Percentiles rank a stretch among this genome's conserved stretches.
Conservation (phyloP, 2,888 invertebrate species). For the Leptopilina myrica region DNA sequence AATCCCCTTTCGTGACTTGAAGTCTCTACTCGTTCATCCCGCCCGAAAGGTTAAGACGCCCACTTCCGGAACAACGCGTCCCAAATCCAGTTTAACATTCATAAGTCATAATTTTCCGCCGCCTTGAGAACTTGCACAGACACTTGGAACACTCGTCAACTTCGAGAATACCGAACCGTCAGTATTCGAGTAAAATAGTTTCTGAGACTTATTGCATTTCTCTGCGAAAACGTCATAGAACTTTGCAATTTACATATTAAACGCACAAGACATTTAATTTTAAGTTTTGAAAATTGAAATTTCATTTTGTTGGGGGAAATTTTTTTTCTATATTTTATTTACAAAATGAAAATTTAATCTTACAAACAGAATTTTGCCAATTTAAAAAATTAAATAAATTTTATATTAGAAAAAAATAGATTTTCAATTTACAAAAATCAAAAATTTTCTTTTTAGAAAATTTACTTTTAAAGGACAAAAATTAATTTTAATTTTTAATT, state of each 20-base stretch:
- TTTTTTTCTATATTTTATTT: not conserved
- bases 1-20: constrained; percentile 17
- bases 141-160: constrained; percentile 32
- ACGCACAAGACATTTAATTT: not conserved
- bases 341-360: too few relatives aligned
- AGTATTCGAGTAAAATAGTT: constrained; percentile 25
- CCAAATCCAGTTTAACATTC: constrained; percentile 51
- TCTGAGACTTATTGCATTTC: constrained; percentile 23
- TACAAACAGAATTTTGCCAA: too few relatives aligned
- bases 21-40: constrained; percentile 3
- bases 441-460: not conserved
- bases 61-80: constrained; percentile 50
- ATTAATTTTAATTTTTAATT: too few relatives aligned
- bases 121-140: constrained; percentile 3
- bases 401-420: too few relatives aligned
- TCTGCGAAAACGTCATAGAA: not conserved
- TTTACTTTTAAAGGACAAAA: too few relatives aligned
- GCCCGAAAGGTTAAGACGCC: constrained; percentile 45
- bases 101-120: constrained; percentile 52
- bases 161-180: constrained; percentile 25
- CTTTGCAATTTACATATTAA: constrained; percentile 14
- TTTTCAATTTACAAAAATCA: too few relatives aligned
- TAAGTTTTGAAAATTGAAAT: not conserved
- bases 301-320: too few relatives aligned
- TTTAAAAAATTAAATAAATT: too few relatives aligned